Percentiles rank a stretch among this genome's conserved stretches.
Conservation (phyloP, 2,797 vertebrate species). For the Dromococcyx pavoninus region DNA sequence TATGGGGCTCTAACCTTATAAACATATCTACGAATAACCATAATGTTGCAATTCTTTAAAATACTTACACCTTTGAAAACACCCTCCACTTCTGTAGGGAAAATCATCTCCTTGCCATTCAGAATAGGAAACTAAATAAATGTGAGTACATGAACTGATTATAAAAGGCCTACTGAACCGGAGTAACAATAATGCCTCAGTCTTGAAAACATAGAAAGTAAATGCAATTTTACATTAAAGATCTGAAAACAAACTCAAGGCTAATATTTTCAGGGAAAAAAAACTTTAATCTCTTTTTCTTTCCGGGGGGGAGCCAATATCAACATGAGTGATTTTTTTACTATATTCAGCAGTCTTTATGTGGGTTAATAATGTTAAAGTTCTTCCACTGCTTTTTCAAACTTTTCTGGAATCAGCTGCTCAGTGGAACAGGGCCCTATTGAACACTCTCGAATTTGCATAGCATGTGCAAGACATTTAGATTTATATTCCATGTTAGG, state of each 20-base stretch:
- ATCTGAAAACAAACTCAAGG: slow-evolving; percentile 68
- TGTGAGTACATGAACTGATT: slow-evolving; percentile 4
- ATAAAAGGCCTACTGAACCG: slow-evolving; percentile 42
- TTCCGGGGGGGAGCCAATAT: slow-evolving; percentile 61
- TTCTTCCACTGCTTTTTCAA: slow-evolving; percentile 60
- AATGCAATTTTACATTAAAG: slow-evolving; percentile 70
- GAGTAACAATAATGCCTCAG: slow-evolving; percentile 64
- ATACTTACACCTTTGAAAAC: slow-evolving; percentile 50
- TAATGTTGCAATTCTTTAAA: slow-evolving; percentile 26
- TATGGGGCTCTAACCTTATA: background rate
- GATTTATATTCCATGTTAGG: slow-evolving; percentile 50
- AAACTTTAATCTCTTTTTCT: slow-evolving; percentile 66
- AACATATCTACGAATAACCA: slow-evolving; percentile 44
- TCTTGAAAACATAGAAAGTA: slow-evolving; percentile 59
- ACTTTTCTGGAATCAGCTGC: slow-evolving; percentile 51
- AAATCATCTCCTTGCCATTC: slow-evolving; percentile 52
- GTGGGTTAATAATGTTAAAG: slow-evolving; percentile 68
- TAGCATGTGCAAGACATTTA: slow-evolving; percentile 52
- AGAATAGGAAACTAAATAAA: slow-evolving; percentile 57
- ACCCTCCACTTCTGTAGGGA: slow-evolving; percentile 27
- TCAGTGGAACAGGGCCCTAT: slow-evolving; percentile 53
- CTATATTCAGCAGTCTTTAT: slow-evolving; percentile 69
- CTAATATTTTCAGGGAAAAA: slow-evolving; percentile 58
- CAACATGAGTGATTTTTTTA: slow-evolving; percentile 66
- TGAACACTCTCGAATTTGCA: slow-evolving; percentile 47